A percentile compares a stretch with the other conserved stretches of the same genome.
Conservation (phyloP, 2,113 vertebrate species). For the Etheostoma cragini region DNA sequence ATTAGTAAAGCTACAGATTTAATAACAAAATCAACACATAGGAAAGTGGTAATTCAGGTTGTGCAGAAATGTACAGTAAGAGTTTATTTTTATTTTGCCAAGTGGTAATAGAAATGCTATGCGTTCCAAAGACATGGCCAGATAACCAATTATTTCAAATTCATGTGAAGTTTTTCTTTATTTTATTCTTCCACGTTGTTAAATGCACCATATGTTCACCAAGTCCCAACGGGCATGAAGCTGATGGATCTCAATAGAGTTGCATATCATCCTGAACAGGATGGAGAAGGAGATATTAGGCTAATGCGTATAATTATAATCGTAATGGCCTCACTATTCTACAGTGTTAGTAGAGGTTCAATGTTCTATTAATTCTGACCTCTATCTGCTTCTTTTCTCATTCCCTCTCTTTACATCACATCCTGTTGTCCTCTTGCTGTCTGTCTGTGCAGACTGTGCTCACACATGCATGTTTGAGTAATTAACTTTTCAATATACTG, state of each 20-base stretch:
- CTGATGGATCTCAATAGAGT: conserved; percentile 47
- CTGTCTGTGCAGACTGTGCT: neutral
- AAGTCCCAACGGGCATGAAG: conserved; percentile 31
- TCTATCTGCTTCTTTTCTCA: conserved; percentile 37
- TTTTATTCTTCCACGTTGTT: conserved; percentile 30
- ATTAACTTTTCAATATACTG: conserved; percentile 44
- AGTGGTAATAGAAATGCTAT: conserved; percentile 19
- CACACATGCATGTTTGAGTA: conserved; percentile 50
- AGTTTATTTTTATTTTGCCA: conserved; percentile 19
- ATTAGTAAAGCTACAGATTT: neutral
- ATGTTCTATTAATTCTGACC: conserved; percentile 64
- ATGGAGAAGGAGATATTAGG: conserved; percentile 55
- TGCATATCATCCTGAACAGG: conserved; percentile 47
- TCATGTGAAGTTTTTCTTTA: conserved; percentile 31
- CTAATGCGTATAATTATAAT: conserved; percentile 72
- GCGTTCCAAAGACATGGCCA: conserved; percentile 31
- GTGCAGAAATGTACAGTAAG: conserved; percentile 6
- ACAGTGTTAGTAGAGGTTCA: conserved; percentile 63
- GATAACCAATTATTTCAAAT: conserved; percentile 43
- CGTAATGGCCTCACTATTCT: conserved; percentile 56
- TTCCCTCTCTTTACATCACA: conserved; percentile 19
- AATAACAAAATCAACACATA: neutral
- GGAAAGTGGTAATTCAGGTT: conserved; percentile 1
- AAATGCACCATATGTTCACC: conserved; percentile 61
- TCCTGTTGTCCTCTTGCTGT: conserved; percentile 1